These are phyloP conservation scores for Cebuella pygmaea DNA, from an alignment of 2,797 vertebrate genomes.

Conservation along the genomic window DNA sequence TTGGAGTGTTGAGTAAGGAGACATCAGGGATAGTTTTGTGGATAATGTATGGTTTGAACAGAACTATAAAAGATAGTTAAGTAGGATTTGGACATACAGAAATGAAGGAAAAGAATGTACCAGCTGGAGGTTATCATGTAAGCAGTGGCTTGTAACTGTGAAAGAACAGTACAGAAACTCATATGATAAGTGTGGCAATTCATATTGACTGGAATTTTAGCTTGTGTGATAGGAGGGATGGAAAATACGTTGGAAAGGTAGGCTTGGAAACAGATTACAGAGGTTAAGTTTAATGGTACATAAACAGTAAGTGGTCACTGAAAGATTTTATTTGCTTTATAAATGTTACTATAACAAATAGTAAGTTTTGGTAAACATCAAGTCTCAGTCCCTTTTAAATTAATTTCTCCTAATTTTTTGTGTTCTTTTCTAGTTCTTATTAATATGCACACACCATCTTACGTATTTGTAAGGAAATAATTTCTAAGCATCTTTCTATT, in stretches of 20 bases:
- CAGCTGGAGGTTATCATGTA: background rate
- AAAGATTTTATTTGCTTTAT: conserved; percentile 24
- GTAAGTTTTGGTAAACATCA: background rate
- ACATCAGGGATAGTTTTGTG: background rate
- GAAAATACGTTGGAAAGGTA: conserved; percentile 14
- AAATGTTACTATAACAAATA: conserved; percentile 29
- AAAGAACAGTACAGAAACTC: background rate
- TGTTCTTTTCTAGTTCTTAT: conserved; percentile 10
- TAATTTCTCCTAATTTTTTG: background rate
- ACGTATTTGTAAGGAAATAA: background rate
- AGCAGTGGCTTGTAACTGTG: background rate
- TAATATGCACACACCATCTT: background rate
- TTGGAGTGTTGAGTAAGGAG: background rate
- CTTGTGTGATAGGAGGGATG: background rate
- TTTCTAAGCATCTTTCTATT: background rate
- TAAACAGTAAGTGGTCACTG: background rate
- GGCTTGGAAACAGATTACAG: background rate
- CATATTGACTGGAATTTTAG: conserved; percentile 11
- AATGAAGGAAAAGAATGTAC: background rate
- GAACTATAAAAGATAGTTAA: background rate
- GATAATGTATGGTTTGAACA: background rate
- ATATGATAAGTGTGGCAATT: background rate
- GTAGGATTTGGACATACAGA: background rate
- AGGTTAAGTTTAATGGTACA: background rate
- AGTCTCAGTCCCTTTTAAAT: background rate